Evolutionary conservation across 1,140 invertebrate genomes (phyloP).

Genomic region (Drosophila prosaltans): DNA sequence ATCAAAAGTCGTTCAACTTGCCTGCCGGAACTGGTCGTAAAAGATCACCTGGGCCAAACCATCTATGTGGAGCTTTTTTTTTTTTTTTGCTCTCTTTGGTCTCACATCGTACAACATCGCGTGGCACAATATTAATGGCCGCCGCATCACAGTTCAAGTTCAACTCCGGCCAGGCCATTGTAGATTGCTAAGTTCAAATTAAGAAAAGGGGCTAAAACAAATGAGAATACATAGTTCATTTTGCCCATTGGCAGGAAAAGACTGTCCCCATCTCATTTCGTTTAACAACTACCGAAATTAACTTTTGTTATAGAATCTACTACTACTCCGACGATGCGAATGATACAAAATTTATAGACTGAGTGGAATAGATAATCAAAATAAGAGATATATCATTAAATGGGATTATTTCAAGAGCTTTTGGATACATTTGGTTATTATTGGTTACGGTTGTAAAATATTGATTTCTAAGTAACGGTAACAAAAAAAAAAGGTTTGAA

Average conservation of each 20-base stretch:
- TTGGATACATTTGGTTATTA: too few species aligned
- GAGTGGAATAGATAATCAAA: too few species aligned
- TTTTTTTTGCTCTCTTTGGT: slow-evolving; percentile 17
- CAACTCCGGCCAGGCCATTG: slow-evolving; percentile 39
- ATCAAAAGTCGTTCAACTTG: slow-evolving; percentile 81
- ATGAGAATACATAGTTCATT: slow-evolving; percentile 56
- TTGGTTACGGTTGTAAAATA: too few species aligned
- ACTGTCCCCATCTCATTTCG: background rate
- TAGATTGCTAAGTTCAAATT: slow-evolving; percentile 46
- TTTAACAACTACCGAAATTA: background rate
- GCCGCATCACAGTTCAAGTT: slow-evolving; percentile 65
- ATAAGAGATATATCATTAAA: too few species aligned
- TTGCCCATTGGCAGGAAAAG: slow-evolving; percentile 21
- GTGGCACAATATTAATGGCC: slow-evolving; percentile 78
- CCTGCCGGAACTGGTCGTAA: slow-evolving; percentile 80
- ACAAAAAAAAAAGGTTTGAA: background rate
- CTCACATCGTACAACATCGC: slow-evolving; percentile 52
- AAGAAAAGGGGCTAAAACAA: slow-evolving; percentile 22
- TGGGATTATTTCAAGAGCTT: too few species aligned
- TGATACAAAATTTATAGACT: too few species aligned
- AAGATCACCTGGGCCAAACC: slow-evolving; percentile 67
- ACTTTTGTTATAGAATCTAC: background rate
- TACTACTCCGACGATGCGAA: too few species aligned
- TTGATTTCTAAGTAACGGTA: background rate
- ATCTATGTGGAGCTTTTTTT: slow-evolving; percentile 63